Conservation (phyloP, 2,888 invertebrate species). For the Xanthorhoe designata region DNA sequence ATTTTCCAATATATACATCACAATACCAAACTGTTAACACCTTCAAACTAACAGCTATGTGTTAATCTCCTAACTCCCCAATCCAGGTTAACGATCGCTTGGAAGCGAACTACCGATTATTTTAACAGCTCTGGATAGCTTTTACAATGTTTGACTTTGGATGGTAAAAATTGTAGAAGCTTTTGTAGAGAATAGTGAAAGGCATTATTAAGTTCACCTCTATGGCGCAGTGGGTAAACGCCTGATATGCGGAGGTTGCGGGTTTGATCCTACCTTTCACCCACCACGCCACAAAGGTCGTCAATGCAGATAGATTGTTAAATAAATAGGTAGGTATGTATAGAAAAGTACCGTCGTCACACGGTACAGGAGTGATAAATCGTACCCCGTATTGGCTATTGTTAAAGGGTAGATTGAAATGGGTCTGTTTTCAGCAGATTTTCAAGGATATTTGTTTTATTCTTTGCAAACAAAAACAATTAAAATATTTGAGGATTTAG, state of each 20-base stretch:
- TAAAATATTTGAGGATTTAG: too few relatives aligned
- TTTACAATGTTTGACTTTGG: slow-evolving; percentile 29
- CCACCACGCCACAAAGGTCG: too few relatives aligned
- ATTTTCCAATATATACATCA: background rate
- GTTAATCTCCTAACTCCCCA: slow-evolving; percentile 40
- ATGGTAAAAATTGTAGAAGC: background rate
- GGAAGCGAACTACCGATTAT: slow-evolving; percentile 42
- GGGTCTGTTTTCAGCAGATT: background rate
- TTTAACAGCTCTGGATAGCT: slow-evolving; percentile 24
- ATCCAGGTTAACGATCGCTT: slow-evolving; percentile 37
- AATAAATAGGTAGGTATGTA: background rate
- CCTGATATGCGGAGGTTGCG: too few relatives aligned
- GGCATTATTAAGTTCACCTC: too few relatives aligned
- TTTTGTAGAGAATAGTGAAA: too few relatives aligned
- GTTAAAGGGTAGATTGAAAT: slow-evolving; percentile 1
- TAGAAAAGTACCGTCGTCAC: slow-evolving; percentile 12
- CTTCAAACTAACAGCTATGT: slow-evolving; percentile 17
- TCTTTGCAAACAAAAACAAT: too few relatives aligned
- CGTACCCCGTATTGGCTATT: slow-evolving; percentile 3
- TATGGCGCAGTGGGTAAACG: too few relatives aligned
- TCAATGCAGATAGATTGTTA: slow-evolving; percentile 5
- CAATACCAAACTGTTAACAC: background rate
- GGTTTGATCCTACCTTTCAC: too few relatives aligned
- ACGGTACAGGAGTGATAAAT: slow-evolving; percentile 10
- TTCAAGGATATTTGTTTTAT: background rate